These are phyloP conservation scores for Ianthella basta DNA, from an alignment of 37 sponge, comb jelly and placozoan species.

Conservation along the genomic window DNA sequence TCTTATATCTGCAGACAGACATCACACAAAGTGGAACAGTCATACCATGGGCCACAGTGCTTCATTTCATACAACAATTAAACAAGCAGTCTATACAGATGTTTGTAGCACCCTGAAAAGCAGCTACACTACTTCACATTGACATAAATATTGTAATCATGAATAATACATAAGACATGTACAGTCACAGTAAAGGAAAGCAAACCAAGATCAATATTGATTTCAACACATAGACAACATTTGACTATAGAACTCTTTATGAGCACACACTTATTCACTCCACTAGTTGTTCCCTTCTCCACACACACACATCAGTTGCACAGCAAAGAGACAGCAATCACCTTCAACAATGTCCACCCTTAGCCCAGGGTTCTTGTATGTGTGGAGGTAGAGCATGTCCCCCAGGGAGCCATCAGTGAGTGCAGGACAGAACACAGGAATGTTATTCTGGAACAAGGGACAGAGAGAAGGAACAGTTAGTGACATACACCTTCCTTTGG, in stretches of 20 bases:
- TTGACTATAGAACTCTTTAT: too few relatives aligned
- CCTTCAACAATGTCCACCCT: slow-evolving; percentile 93
- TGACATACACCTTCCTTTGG: not conserved
- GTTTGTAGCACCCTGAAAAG: too few relatives aligned
- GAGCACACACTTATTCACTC: not conserved
- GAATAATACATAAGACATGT: not conserved
- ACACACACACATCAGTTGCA: not conserved
- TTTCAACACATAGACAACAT: too few relatives aligned
- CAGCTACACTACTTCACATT: too few relatives aligned
- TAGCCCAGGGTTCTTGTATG: slow-evolving; percentile 88
- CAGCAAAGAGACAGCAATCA: not conserved
- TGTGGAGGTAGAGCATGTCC: slow-evolving; percentile 95
- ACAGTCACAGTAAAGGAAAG: not conserved
- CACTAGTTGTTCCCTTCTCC: too few relatives aligned
- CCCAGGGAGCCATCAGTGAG: slow-evolving; percentile 97
- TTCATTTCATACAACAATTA: not conserved
- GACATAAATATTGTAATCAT: too few relatives aligned
- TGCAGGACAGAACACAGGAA: slow-evolving; percentile 98
- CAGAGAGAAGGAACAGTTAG: not conserved
- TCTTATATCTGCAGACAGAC: slow-evolving; percentile 75
- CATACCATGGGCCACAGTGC: not conserved
- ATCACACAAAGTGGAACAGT: not conserved
- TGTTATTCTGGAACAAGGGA: slow-evolving; percentile 79
- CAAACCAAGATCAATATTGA: too few relatives aligned
- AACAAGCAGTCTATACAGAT: too few relatives aligned